phyloP scores from a whole-genome alignment of 2,888 invertebrate genomes.

The Limnephilus rhombicus region DNA sequence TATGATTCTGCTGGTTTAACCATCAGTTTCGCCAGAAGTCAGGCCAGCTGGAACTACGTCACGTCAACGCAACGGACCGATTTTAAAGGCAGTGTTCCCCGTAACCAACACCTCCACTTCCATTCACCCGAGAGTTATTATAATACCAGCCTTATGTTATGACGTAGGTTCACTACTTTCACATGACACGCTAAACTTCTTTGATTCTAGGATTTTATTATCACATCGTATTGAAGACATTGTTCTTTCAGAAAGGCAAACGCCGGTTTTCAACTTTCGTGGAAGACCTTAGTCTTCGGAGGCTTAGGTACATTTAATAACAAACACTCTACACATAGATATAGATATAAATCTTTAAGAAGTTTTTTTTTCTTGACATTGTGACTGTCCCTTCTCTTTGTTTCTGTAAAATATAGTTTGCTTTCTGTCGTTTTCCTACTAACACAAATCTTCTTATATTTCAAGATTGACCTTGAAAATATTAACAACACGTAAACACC shows the following conservation, averaged over 20 bases:
- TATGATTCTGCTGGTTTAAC: conserved; percentile 1
- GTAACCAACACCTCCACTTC: not conserved
- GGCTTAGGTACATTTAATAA: too few relatives aligned
- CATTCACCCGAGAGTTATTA: not conserved
- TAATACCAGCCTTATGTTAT: not conserved
- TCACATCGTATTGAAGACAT: too few relatives aligned
- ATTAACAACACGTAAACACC: too few relatives aligned
- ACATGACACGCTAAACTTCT: not conserved
- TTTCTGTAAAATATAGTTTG: too few relatives aligned
- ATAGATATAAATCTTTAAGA: too few relatives aligned
- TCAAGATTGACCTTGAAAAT: too few relatives aligned
- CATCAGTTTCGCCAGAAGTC: not conserved
- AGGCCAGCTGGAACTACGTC: not conserved
- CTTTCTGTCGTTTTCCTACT: too few relatives aligned
- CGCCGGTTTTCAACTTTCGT: not conserved
- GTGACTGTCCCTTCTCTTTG: too few relatives aligned
- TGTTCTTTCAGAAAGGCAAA: too few relatives aligned
- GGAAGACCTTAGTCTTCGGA: not conserved
- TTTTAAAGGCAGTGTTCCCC: not conserved
- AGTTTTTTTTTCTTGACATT: too few relatives aligned
- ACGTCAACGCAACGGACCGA: not conserved
- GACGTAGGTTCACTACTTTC: not conserved
- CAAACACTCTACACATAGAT: too few relatives aligned
- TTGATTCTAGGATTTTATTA: not conserved
- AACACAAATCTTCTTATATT: too few relatives aligned